Evolutionary conservation across 2,888 invertebrate species (phyloP).

Genomic region (Noctua pronuba): DNA sequence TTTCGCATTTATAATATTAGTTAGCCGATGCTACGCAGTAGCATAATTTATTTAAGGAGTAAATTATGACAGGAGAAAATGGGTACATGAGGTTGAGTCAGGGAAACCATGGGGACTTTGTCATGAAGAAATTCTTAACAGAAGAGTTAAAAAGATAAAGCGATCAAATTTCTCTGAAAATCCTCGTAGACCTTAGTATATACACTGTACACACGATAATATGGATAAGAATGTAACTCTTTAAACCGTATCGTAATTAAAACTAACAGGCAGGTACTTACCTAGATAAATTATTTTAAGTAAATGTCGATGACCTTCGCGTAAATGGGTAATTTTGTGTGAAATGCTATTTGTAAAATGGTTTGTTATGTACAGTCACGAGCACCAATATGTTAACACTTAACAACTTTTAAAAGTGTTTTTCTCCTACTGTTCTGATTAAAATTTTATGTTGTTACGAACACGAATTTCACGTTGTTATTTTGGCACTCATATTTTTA

Average conservation of each 20-base stretch:
- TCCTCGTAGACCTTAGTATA: background rate
- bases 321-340: conserved; percentile 14
- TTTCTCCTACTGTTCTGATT: no score
- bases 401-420: no score
- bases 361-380: background rate
- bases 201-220: background rate
- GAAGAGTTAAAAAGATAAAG: background rate
- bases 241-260: conserved; percentile 1
- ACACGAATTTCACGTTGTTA: no score
- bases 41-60: background rate
- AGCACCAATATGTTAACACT: no score
- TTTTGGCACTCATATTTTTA: no score
- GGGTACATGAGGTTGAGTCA: background rate
- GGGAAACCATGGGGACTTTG: background rate
- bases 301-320: conserved; percentile 6
- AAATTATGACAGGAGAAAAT: background rate
- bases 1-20: no score
- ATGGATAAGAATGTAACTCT: background rate
- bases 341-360: conserved; percentile 19
- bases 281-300: background rate
- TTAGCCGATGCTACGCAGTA: no score
- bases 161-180: background rate
- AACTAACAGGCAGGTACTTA: background rate
- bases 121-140: background rate
- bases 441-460: no score